Percentiles rank a stretch among this genome's conserved stretches.
Evolutionary conservation across 2,113 vertebrate genomes (phyloP).

Genomic region (Lophura nycthemera): DNA sequence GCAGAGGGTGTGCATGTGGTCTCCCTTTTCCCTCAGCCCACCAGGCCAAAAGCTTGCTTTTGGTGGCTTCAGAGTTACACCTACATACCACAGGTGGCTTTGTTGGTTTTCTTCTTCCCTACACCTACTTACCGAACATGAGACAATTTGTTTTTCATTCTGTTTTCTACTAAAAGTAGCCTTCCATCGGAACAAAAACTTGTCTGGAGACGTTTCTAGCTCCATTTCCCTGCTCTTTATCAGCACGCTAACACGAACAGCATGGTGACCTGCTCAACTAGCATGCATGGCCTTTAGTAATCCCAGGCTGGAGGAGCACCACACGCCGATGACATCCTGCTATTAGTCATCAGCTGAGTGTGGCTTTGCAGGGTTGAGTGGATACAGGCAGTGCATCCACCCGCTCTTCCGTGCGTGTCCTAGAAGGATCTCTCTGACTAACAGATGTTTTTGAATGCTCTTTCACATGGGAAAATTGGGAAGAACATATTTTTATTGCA

Average conservation of each 20-base stretch:
- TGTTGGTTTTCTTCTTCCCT: not conserved
- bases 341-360: not conserved
- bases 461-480: slow-evolving; percentile 49
- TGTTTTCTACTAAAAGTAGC: not conserved
- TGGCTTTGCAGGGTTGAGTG: not conserved
- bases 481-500: not conserved
- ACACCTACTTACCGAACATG: not conserved
- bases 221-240: slow-evolving; percentile 1
- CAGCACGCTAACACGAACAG: slow-evolving; percentile 34
- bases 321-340: slow-evolving; percentile 20
- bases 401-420: not conserved
- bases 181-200: not conserved
- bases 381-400: not conserved
- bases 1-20: not conserved
- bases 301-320: not conserved
- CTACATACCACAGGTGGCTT: not conserved
- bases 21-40: not conserved
- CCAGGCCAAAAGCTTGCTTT: not conserved
- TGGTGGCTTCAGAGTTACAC: not conserved
- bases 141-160: not conserved
- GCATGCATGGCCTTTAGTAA: not conserved
- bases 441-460: slow-evolving; percentile 45
- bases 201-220: not conserved
- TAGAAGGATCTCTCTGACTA: slow-evolving; percentile 7
- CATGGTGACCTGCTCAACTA: not conserved